Evolutionary conservation across 2,797 vertebrate genomes (phyloP).

Genomic region (Thalassophryne amazonica): DNA sequence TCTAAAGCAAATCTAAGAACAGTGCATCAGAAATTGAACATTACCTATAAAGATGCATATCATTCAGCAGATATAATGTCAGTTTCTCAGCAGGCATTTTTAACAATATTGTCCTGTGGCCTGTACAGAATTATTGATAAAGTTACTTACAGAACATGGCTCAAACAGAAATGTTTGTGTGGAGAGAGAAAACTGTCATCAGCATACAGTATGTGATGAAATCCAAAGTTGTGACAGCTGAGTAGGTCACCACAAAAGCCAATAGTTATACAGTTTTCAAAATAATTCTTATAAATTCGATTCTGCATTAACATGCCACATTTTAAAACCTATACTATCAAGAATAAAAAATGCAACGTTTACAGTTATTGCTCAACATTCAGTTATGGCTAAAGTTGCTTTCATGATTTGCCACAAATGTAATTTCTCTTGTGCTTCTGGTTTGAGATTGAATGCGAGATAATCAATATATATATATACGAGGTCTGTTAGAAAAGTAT

Average conservation of each 20-base stretch:
- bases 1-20: constrained; percentile 87
- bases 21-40: constrained; percentile 85
- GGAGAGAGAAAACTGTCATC: constrained; percentile 70
- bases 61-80: constrained; percentile 85
- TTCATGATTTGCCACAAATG: constrained; percentile 23
- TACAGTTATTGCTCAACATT: constrained; percentile 93
- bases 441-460: constrained; percentile 78
- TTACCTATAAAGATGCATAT: constrained; percentile 86
- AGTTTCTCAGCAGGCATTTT: constrained; percentile 81
- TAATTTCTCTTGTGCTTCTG: constrained; percentile 74
- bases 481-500: too few species aligned
- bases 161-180: constrained; percentile 71
- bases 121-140: constrained; percentile 82
- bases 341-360: constrained; percentile 75
- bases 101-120: constrained; percentile 81
- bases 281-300: constrained; percentile 78
- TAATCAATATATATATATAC: too few species aligned
- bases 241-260: not conserved
- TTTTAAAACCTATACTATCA: constrained; percentile 83
- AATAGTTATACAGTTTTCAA: constrained; percentile 39
- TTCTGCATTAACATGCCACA: constrained; percentile 84
- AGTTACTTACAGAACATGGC: constrained; percentile 76
- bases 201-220: constrained; percentile 80
- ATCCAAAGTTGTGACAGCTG: constrained; percentile 72
- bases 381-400: constrained; percentile 84